Evolutionary conservation across 30 jellyfish, hydroid and myxozoan species (phyloP).

Genomic region (Mastigias papua): DNA sequence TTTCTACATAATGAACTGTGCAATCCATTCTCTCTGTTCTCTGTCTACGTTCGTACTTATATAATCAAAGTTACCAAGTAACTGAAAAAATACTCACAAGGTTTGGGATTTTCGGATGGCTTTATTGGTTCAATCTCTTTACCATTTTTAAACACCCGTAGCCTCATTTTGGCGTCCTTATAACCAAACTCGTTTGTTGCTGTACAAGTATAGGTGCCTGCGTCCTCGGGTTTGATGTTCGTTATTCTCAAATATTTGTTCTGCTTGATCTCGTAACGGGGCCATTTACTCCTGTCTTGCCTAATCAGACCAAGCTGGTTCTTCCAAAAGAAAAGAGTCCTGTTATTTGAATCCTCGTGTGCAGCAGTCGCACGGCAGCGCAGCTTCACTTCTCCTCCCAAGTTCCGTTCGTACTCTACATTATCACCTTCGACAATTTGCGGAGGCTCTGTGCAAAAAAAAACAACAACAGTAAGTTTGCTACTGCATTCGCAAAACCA

Average conservation of each 20-base stretch:
- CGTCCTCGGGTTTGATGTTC: slow-evolving; percentile 73
- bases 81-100: slow-evolving; percentile 23
- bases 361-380: slow-evolving; percentile 92
- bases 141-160: slow-evolving; percentile 64
- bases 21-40: no score
- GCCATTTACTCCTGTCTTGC: slow-evolving; percentile 57
- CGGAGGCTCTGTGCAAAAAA: slow-evolving; percentile 71
- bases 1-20: no score
- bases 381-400: slow-evolving; percentile 75
- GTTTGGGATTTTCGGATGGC: slow-evolving; percentile 27
- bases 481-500: no score
- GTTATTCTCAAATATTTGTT: slow-evolving; percentile 68
- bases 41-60: no score
- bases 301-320: slow-evolving; percentile 73
- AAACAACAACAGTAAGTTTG: no score
- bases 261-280: slow-evolving; percentile 76
- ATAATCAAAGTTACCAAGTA: no score
- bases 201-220: slow-evolving; percentile 73
- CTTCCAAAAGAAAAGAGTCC: slow-evolving; percentile 85
- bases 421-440: slow-evolving; percentile 43
- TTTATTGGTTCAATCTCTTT: slow-evolving; percentile 65
- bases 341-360: slow-evolving; percentile 60
- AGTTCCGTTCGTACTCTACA: slow-evolving; percentile 31
- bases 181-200: slow-evolving; percentile 75
- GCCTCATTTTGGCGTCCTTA: slow-evolving; percentile 50